Evolutionary conservation across 2,888 invertebrate species (phyloP).

Genomic region (Ectemnius cavifrons): DNA sequence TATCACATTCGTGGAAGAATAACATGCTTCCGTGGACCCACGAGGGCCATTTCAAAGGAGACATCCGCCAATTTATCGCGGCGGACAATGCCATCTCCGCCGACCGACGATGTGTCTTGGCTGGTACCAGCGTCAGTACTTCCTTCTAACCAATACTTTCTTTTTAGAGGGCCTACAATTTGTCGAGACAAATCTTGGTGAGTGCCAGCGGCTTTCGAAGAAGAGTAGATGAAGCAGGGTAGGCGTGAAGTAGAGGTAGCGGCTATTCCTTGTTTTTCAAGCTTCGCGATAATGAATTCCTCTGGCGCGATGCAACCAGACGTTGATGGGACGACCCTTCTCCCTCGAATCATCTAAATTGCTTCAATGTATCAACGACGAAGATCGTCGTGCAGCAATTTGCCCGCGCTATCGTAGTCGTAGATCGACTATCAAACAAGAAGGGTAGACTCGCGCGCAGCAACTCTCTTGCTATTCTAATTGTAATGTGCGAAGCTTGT

Average conservation of each 20-base stretch:
- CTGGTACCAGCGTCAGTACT: slow-evolving; percentile 22
- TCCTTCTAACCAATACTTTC: too few species aligned
- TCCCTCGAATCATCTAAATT: slow-evolving; percentile 19
- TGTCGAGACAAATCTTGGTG: too few species aligned
- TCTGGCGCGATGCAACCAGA: not conserved
- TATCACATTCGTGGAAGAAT: slow-evolving; percentile 49
- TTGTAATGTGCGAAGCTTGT: slow-evolving; percentile 2
- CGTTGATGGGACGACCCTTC: slow-evolving; percentile 6
- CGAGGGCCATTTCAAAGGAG: slow-evolving; percentile 52
- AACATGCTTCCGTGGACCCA: slow-evolving; percentile 39
- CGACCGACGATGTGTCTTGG: slow-evolving; percentile 27
- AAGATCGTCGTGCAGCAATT: slow-evolving; percentile 33
- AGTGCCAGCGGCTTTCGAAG: too few species aligned
- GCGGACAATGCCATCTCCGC: slow-evolving; percentile 40
- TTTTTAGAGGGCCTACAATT: too few species aligned
- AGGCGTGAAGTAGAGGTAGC: too few species aligned
- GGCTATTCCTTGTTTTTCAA: not conserved
- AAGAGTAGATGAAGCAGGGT: too few species aligned
- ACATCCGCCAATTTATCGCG: slow-evolving; percentile 57
- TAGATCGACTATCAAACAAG: slow-evolving; percentile 37
- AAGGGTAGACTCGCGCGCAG: slow-evolving; percentile 2
- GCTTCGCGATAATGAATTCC: slow-evolving; percentile 4
- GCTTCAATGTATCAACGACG: slow-evolving; percentile 18
- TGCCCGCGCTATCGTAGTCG: slow-evolving; percentile 4
- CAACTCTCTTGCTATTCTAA: slow-evolving; percentile 18